Percentiles rank a stretch among this genome's conserved stretches.
Evolutionary conservation across 2,888 invertebrate genomes (phyloP).

Genomic region (Mycogona germanica): DNA sequence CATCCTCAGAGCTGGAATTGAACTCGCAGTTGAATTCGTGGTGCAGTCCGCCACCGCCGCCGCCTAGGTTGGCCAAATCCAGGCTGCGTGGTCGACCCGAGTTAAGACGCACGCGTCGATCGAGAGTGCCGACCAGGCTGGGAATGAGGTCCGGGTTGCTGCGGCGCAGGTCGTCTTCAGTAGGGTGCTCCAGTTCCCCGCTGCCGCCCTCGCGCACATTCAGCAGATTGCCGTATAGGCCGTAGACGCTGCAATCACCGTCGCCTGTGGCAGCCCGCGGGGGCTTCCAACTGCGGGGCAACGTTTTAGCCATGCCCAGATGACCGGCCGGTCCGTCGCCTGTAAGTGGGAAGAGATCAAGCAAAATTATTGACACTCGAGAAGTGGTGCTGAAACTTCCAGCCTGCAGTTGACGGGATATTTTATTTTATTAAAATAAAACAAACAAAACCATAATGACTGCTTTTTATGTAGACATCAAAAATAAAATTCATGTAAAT

Average conservation of each 20-base stretch:
- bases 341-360: not conserved
- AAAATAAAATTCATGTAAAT: too few relatives aligned
- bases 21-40: too few relatives aligned
- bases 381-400: too few relatives aligned
- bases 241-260: slow-evolving; percentile 66
- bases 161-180: slow-evolving; percentile 59
- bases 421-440: too few relatives aligned
- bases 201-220: slow-evolving; percentile 75
- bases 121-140: slow-evolving; percentile 58
- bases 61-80: slow-evolving; percentile 73
- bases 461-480: too few relatives aligned
- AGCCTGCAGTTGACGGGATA: too few relatives aligned
- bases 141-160: slow-evolving; percentile 57
- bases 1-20: slow-evolving; percentile 19
- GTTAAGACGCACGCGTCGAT: slow-evolving; percentile 65
- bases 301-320: slow-evolving; percentile 15
- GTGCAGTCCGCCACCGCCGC: not conserved
- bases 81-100: slow-evolving; percentile 66
- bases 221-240: slow-evolving; percentile 77
- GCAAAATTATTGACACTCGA: too few relatives aligned
- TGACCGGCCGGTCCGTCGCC: not conserved
- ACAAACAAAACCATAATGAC: too few relatives aligned
- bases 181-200: too few relatives aligned
- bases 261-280: not conserved
- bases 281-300: slow-evolving; percentile 21